Conservation (phyloP, 1,140 invertebrate genomes). For the Reticulitermes speratus region DNA sequence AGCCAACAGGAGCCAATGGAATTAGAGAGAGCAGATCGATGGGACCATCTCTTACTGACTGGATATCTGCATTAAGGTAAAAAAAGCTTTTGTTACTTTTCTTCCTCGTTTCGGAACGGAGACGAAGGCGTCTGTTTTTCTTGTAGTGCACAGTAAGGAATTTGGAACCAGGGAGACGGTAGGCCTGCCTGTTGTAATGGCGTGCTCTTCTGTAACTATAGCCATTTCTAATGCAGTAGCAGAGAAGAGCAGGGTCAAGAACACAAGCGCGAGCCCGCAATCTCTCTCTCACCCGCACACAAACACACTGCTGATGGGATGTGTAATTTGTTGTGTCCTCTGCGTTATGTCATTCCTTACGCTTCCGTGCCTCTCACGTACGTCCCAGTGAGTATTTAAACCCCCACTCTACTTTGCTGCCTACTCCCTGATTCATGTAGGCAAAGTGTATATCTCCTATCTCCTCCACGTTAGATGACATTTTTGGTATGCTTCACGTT, state of each 20-base stretch:
- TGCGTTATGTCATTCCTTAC: too few species aligned
- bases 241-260: background rate
- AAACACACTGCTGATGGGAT: too few species aligned
- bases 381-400: too few species aligned
- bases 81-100: conserved; percentile 27
- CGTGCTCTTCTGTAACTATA: background rate
- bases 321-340: too few species aligned
- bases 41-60: conserved; percentile 18
- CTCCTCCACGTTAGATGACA: too few species aligned
- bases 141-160: background rate
- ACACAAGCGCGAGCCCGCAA: background rate
- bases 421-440: too few species aligned
- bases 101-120: background rate
- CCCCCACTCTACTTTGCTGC: too few species aligned
- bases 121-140: conserved; percentile 9
- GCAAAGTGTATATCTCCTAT: too few species aligned
- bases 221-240: conserved; percentile 11
- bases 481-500: too few species aligned
- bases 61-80: conserved; percentile 26
- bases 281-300: too few species aligned
- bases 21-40: conserved; percentile 15
- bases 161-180: background rate
- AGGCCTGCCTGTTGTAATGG: background rate
- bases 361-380: too few species aligned
- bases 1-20: background rate